Evolutionary conservation across 2,797 vertebrate genomes (phyloP).

Genomic region (Denticeps clupeoides): DNA sequence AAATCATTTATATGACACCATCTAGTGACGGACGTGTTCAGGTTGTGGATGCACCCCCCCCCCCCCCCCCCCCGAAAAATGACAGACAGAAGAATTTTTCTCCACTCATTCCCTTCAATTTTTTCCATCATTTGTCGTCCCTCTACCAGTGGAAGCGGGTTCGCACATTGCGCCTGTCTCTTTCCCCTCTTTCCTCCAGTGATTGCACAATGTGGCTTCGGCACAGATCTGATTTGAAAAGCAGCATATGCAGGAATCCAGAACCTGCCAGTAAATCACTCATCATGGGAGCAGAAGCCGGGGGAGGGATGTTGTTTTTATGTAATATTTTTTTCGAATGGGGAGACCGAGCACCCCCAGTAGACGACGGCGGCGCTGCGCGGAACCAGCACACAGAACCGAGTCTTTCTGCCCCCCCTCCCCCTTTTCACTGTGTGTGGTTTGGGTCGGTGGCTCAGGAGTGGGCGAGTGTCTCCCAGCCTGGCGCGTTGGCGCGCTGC

Average conservation of each 20-base stretch:
- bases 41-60: too few relatives aligned
- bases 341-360: background rate
- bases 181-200: background rate
- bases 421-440: too few relatives aligned
- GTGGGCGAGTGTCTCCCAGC: background rate
- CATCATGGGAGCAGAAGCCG: background rate
- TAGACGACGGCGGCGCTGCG: constrained; percentile 3
- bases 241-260: background rate
- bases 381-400: background rate
- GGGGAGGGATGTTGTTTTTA: background rate
- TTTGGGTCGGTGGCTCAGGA: too few relatives aligned
- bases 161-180: constrained; percentile 1
- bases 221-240: background rate
- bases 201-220: background rate
- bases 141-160: too few relatives aligned
- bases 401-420: background rate
- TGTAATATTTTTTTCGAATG: too few relatives aligned
- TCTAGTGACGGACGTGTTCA: too few relatives aligned
- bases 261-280: background rate
- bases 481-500: constrained; percentile 11
- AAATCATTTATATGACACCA: too few relatives aligned
- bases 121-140: too few relatives aligned
- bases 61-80: too few relatives aligned
- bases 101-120: too few relatives aligned
- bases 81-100: too few relatives aligned